These are phyloP conservation scores for Caretta caretta DNA, from an alignment of 2,113 vertebrate genomes.

Conservation along the genomic window DNA sequence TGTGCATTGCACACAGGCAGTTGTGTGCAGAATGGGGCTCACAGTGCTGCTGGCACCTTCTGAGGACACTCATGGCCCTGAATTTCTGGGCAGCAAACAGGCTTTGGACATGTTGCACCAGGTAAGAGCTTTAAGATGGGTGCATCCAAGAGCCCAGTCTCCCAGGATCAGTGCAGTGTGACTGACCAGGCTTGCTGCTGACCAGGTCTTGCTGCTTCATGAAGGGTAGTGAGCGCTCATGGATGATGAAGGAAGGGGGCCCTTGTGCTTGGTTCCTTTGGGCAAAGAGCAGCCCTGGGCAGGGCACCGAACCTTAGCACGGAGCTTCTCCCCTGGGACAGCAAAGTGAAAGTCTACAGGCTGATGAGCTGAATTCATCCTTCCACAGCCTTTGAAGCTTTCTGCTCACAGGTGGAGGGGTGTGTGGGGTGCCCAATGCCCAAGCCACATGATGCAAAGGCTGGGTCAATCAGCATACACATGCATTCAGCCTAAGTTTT, in stretches of 20 bases:
- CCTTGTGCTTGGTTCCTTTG: background rate
- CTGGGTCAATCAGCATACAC: background rate
- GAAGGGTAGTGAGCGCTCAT: background rate
- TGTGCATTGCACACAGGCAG: background rate
- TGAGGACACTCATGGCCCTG: background rate
- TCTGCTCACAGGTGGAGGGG: background rate
- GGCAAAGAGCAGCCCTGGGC: background rate
- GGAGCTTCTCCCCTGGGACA: too few species aligned
- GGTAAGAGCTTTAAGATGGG: background rate
- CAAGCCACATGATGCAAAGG: background rate
- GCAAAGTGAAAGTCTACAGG: too few species aligned
- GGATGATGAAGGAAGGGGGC: background rate
- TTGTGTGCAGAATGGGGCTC: background rate
- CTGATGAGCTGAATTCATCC: background rate
- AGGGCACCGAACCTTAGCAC: too few species aligned
- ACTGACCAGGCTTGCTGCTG: too few species aligned
- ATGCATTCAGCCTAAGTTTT: background rate
- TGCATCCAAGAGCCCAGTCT: background rate
- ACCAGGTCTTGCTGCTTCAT: background rate
- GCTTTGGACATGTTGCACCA: too few species aligned
- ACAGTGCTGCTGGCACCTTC: background rate
- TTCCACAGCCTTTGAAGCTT: background rate
- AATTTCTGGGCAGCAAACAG: too few species aligned
- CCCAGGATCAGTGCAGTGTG: fast-evolving
- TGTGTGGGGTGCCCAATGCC: background rate